These are phyloP conservation scores for Himalopsyche anomala DNA, from an alignment of 2,888 invertebrate genomes.

Conservation along the genomic window DNA sequence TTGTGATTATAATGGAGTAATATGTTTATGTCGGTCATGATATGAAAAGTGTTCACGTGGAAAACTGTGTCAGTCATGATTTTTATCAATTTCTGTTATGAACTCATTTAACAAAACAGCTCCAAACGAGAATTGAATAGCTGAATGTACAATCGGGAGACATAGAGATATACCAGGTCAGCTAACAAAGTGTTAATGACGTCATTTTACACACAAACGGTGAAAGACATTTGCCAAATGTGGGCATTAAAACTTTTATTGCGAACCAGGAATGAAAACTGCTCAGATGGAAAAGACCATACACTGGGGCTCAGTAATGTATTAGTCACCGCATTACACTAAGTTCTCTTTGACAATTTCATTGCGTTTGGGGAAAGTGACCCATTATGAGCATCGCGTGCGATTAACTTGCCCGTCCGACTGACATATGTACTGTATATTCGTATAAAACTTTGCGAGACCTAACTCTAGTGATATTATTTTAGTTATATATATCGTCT, in stretches of 20 bases:
- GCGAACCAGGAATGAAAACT: not conserved
- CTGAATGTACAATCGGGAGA: not conserved
- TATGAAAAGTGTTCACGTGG: not conserved
- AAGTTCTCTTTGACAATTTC: no score
- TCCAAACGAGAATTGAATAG: conserved; percentile 29
- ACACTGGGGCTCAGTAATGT: no score
- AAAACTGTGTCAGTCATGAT: not conserved
- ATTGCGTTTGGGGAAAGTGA: no score
- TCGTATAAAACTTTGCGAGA: no score
- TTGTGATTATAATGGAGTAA: no score
- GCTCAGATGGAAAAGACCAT: no score
- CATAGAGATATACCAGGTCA: not conserved
- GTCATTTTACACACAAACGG: conserved; percentile 14
- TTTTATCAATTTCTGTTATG: conserved; percentile 29
- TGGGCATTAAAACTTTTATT: conserved; percentile 8
- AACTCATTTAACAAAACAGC: not conserved
- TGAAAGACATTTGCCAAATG: not conserved
- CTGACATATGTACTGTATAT: no score
- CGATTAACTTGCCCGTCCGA: no score
- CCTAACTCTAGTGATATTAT: no score
- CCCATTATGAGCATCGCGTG: no score
- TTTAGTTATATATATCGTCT: no score
- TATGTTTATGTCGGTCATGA: not conserved
- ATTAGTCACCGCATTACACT: no score
- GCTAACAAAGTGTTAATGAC: conserved; percentile 19